Evolutionary conservation across 1,140 invertebrate species (phyloP).

Genomic region (Drosophila hydei): DNA sequence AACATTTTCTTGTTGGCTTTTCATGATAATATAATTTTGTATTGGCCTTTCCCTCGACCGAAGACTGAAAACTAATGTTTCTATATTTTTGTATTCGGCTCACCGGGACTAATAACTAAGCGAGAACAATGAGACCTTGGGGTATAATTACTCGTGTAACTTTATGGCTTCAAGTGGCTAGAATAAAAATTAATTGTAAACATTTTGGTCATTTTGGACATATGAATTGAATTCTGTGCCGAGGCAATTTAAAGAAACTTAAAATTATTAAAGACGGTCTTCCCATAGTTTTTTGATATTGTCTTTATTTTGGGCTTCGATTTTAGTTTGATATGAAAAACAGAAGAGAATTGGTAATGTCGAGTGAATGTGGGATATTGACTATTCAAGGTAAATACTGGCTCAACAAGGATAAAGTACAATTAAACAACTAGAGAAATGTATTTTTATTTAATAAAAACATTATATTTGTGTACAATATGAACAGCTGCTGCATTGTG

Average conservation of each 20-base stretch:
- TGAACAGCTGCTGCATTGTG: slow-evolving; percentile 6
- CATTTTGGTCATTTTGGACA: slow-evolving; percentile 1
- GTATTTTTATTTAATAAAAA: background rate
- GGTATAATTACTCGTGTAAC: slow-evolving; percentile 22
- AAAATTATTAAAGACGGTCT: too few species aligned
- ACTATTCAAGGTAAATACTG: too few species aligned
- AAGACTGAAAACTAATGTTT: slow-evolving; percentile 14
- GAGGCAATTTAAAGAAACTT: too few species aligned
- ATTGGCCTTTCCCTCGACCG: too few species aligned
- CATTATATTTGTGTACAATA: background rate
- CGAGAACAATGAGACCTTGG: slow-evolving; percentile 11
- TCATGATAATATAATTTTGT: too few species aligned
- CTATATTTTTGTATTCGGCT: too few species aligned
- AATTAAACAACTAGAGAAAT: background rate
- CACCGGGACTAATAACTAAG: slow-evolving; percentile 22
- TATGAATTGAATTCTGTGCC: too few species aligned
- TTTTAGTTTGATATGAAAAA: too few species aligned
- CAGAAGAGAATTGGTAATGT: too few species aligned
- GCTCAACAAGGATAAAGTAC: background rate
- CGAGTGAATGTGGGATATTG: too few species aligned
- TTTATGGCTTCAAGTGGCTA: slow-evolving; percentile 28
- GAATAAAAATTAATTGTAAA: slow-evolving; percentile 17
- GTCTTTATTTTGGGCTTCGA: too few species aligned
- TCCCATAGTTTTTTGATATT: too few species aligned
- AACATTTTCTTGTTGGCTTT: slow-evolving; percentile 6